phyloP scores from a whole-genome alignment of 2,797 vertebrate genomes.

The Trachurus trachurus region DNA sequence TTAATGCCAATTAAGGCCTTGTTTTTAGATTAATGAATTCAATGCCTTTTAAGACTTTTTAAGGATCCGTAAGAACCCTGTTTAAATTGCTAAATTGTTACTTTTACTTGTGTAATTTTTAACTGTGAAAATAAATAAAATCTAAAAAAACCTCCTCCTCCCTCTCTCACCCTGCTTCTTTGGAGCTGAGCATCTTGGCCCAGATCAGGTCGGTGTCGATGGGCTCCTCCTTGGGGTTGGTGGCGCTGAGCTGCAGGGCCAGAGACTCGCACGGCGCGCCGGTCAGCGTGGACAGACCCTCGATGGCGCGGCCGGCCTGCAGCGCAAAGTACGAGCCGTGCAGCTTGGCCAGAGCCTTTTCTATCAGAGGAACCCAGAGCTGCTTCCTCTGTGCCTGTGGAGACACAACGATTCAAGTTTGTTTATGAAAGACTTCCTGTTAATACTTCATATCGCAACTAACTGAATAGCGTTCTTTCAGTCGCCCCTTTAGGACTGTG shows the following conservation, averaged over 20 bases:
- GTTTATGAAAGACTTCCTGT: too few relatives aligned
- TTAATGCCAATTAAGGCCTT: too few relatives aligned
- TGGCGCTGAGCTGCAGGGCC: constrained; percentile 96
- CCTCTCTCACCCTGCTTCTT: constrained; percentile 92
- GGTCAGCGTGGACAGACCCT: constrained; percentile 95
- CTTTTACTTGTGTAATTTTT: too few relatives aligned
- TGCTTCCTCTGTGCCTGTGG: constrained; percentile 94
- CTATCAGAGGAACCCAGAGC: constrained; percentile 96
- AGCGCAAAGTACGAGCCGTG: constrained; percentile 96
- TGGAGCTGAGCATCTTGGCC: constrained; percentile 98
- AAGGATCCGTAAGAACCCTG: too few relatives aligned
- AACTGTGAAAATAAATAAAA: too few relatives aligned
- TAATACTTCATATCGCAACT: too few relatives aligned
- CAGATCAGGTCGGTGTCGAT: constrained; percentile 98
- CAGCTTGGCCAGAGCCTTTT: constrained; percentile 96
- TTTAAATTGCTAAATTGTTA: too few relatives aligned
- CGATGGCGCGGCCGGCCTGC: constrained; percentile 95
- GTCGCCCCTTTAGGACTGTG: too few relatives aligned
- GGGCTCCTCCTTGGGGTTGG: constrained; percentile 95
- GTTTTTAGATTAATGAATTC: too few relatives aligned
- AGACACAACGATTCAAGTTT: background rate
- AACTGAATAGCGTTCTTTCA: too few relatives aligned
- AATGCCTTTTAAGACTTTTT: too few relatives aligned
- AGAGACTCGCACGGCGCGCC: constrained; percentile 96
- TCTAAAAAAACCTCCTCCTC: too few relatives aligned